Percentiles rank a stretch among this genome's conserved stretches.
phyloP scores from a whole-genome alignment of 2,113 vertebrate species.

The Paraplagusia blochii region DNA sequence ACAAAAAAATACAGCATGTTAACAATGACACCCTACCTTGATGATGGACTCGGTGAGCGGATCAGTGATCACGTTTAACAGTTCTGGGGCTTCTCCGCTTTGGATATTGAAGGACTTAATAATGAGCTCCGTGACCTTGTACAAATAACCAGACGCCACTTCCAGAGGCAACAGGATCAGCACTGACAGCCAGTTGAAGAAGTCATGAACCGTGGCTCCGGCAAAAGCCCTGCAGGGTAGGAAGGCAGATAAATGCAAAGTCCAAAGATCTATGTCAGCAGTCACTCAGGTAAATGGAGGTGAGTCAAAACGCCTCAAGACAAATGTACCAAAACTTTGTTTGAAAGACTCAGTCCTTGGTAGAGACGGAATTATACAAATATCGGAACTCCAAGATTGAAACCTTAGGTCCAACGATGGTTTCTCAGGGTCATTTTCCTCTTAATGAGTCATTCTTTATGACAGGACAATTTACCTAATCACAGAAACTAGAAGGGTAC shows the following conservation, averaged over 20 bases:
- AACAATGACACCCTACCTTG: constrained; percentile 73
- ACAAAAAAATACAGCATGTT: not conserved
- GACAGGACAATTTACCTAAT: not conserved
- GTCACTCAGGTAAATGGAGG: not conserved
- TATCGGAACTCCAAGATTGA: no score
- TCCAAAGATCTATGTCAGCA: not conserved
- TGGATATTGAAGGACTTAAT: constrained; percentile 82
- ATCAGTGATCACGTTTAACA: constrained; percentile 94
- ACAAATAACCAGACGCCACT: constrained; percentile 82
- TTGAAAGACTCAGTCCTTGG: no score
- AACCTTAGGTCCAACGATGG: no score
- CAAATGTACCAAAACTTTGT: no score
- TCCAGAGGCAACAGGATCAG: constrained; percentile 88
- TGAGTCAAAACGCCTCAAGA: no score
- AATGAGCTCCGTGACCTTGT: constrained; percentile 77
- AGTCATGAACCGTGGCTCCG: constrained; percentile 92
- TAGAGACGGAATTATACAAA: no score
- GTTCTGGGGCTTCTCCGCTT: constrained; percentile 85
- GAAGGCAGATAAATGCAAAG: not conserved
- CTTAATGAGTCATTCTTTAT: not conserved
- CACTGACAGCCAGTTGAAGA: constrained; percentile 97
- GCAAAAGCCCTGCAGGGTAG: constrained; percentile 84
- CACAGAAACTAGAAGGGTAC: not conserved
- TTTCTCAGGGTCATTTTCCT: no score
- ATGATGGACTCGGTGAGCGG: constrained; percentile 87